These are phyloP conservation scores for Anguilla rostrata DNA, from an alignment of 2,113 vertebrate genomes.

Conservation along the genomic window DNA sequence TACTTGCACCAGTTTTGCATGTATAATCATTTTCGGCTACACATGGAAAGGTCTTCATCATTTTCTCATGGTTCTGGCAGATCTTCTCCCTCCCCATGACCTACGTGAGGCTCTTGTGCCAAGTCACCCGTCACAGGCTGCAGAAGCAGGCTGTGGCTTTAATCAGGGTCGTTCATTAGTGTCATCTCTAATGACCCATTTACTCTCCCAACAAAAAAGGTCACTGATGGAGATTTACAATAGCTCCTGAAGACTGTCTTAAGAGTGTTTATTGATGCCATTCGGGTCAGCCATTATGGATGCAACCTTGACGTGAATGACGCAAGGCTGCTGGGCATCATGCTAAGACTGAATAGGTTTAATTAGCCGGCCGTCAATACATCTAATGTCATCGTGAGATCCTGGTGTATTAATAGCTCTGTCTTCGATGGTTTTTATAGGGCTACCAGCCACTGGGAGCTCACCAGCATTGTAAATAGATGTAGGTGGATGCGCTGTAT, in stretches of 20 bases:
- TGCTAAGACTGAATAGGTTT: slow-evolving; percentile 57
- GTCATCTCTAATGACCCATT: slow-evolving; percentile 74
- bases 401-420: neutral
- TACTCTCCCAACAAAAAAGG: slow-evolving; percentile 70
- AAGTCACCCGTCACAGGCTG: slow-evolving; percentile 62
- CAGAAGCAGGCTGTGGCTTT: slow-evolving; percentile 55
- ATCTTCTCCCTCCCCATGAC: slow-evolving; percentile 35
- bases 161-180: slow-evolving; percentile 77
- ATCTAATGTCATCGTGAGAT: neutral
- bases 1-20: slow-evolving; percentile 3
- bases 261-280: slow-evolving; percentile 63
- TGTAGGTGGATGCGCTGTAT: neutral
- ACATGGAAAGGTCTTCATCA: slow-evolving; percentile 68
- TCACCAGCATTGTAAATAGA: neutral
- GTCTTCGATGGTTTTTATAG: neutral
- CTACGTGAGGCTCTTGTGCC: slow-evolving; percentile 54
- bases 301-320: slow-evolving; percentile 51
- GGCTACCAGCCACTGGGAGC: neutral
- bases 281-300: slow-evolving; percentile 69
- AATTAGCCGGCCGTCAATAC: slow-evolving; percentile 65
- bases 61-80: slow-evolving; percentile 69
- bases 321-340: slow-evolving; percentile 42
- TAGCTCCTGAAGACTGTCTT: slow-evolving; percentile 63
- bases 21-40: slow-evolving; percentile 49
- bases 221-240: slow-evolving; percentile 68